These are phyloP conservation scores for Tympanuchus pallidicinctus DNA, from an alignment of 2,113 vertebrate species.

Conservation along the genomic window DNA sequence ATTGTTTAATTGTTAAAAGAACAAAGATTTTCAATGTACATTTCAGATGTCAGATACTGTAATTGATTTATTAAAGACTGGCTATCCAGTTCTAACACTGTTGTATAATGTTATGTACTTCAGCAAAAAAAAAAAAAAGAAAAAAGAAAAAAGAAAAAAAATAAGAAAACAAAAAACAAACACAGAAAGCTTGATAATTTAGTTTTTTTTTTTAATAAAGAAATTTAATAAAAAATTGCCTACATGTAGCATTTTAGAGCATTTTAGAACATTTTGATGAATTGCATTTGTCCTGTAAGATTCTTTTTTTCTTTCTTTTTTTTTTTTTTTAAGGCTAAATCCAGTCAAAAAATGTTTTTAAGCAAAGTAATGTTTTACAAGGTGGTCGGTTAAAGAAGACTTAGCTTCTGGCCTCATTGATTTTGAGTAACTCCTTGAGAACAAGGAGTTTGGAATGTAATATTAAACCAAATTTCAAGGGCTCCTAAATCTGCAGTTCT, in stretches of 20 bases:
- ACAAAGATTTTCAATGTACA: conserved; percentile 81
- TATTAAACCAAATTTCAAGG: conserved; percentile 74
- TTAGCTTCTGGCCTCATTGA: conserved; percentile 71
- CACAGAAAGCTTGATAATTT: conserved; percentile 68
- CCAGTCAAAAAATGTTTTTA: conserved; percentile 65
- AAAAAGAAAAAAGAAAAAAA: background rate
- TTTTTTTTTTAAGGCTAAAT: conserved; percentile 54
- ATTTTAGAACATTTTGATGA: conserved; percentile 77
- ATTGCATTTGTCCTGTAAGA: conserved; percentile 68
- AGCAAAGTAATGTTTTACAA: conserved; percentile 61
- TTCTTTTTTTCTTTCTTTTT: conserved; percentile 54
- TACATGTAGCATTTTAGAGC: conserved; percentile 84
- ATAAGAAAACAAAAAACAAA: background rate
- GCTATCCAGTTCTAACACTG: conserved; percentile 80
- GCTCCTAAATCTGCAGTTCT: conserved; percentile 49
- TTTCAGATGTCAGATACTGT: conserved; percentile 84
- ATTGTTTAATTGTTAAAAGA: conserved; percentile 80
- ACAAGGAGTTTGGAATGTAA: conserved; percentile 63
- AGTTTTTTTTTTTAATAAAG: conserved; percentile 78
- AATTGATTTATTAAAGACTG: conserved; percentile 85
- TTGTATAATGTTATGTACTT: conserved; percentile 83
- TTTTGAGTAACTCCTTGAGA: conserved; percentile 73
- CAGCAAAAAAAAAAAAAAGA: conserved; percentile 43
- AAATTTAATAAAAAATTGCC: conserved; percentile 76
- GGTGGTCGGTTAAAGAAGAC: conserved; percentile 48